A percentile compares a stretch with the other conserved stretches of the same genome.
Evolutionary conservation across 1,140 invertebrate species (phyloP).

Genomic region (Caerostris darwini): DNA sequence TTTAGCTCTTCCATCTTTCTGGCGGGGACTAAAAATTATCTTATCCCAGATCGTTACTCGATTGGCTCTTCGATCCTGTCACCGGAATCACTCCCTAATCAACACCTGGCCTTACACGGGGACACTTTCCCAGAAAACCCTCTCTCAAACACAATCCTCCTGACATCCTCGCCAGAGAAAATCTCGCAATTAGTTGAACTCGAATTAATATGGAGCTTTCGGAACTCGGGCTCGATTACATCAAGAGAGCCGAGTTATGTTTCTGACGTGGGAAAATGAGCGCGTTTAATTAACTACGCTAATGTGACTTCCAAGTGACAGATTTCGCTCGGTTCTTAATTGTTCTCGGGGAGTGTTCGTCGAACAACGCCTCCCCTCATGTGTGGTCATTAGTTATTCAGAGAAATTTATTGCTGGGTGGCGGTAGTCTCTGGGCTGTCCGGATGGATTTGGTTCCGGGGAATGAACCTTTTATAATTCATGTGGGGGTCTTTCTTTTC

Average conservation of each 20-base stretch:
- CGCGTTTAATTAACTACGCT: constrained; percentile 53
- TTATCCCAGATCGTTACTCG: too few species aligned
- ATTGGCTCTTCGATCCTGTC: background rate
- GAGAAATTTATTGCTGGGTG: background rate
- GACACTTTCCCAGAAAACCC: background rate
- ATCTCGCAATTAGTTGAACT: background rate
- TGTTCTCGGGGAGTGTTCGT: background rate
- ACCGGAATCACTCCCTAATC: background rate
- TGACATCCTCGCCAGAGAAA: too few species aligned
- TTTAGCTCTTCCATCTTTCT: too few species aligned
- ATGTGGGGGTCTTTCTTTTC: background rate
- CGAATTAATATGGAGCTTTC: background rate
- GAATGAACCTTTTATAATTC: background rate
- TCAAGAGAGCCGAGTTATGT: background rate
- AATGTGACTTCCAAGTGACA: constrained; percentile 51
- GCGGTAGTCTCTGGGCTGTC: background rate
- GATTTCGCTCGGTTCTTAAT: constrained; percentile 46
- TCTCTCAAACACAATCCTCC: too few species aligned
- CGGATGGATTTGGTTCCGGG: background rate
- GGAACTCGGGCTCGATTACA: constrained; percentile 12
- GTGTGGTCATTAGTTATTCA: constrained; percentile 38
- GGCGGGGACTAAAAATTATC: too few species aligned
- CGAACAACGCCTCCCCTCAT: background rate
- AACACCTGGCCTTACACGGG: background rate
- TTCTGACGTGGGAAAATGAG: constrained; percentile 45